A percentile compares a stretch with the other conserved stretches of the same genome.
phyloP scores from a whole-genome alignment of 2,797 vertebrate species.

The Saxicola maurus region DNA sequence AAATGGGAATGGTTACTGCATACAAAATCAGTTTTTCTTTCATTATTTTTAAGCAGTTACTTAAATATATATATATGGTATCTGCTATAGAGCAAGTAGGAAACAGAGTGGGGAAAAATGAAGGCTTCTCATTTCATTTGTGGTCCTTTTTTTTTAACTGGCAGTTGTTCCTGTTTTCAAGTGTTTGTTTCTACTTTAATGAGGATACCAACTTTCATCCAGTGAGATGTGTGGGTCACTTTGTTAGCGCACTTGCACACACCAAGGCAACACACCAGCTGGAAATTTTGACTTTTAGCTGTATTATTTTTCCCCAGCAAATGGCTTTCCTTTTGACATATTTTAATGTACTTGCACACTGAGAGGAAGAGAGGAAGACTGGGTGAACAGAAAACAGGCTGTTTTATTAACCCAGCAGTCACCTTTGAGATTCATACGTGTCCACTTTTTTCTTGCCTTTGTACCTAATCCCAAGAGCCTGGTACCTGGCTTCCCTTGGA shows the following conservation, averaged over 20 bases:
- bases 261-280: slow-evolving; percentile 71
- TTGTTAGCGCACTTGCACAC: slow-evolving; percentile 69
- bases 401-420: slow-evolving; percentile 83
- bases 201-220: slow-evolving; percentile 80
- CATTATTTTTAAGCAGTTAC: slow-evolving; percentile 58
- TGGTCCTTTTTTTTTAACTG: slow-evolving; percentile 50
- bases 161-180: slow-evolving; percentile 72
- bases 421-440: slow-evolving; percentile 78
- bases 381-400: slow-evolving; percentile 81
- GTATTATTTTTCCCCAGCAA: slow-evolving; percentile 76
- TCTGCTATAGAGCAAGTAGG: slow-evolving; percentile 23
- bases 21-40: slow-evolving; percentile 57
- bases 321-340: slow-evolving; percentile 80
- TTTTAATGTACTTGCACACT: slow-evolving; percentile 83
- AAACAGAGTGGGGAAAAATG: slow-evolving; percentile 39
- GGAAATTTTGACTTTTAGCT: slow-evolving; percentile 76
- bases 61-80: slow-evolving; percentile 14
- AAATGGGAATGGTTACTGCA: slow-evolving; percentile 17
- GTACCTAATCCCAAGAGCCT: slow-evolving; percentile 80
- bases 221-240: slow-evolving; percentile 72
- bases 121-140: slow-evolving; percentile 35
- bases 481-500: slow-evolving; percentile 79
- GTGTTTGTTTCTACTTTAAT: slow-evolving; percentile 83
- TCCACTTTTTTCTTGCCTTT: slow-evolving; percentile 77
- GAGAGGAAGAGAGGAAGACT: slow-evolving; percentile 80